Evolutionary conservation across 2,113 vertebrate species (phyloP).

Genomic region (Ceratotherium simum): DNA sequence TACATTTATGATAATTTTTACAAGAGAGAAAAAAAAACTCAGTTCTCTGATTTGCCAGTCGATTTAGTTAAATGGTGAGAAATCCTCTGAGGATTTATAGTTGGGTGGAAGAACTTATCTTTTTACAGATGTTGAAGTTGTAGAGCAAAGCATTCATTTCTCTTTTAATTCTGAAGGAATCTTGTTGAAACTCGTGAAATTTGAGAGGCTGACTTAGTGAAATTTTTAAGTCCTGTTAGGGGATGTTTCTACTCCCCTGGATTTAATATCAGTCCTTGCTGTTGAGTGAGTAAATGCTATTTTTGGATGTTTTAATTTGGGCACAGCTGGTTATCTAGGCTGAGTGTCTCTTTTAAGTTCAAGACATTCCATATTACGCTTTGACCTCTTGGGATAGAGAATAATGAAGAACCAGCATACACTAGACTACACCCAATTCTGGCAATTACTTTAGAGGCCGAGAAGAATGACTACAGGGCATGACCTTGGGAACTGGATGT

Average conservation of each 20-base stretch:
- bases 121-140: not conserved
- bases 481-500: slow-evolving; percentile 50
- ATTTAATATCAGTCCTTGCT: slow-evolving; percentile 19
- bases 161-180: slow-evolving; percentile 39
- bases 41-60: not conserved
- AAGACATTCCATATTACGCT: slow-evolving; percentile 65
- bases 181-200: slow-evolving; percentile 48
- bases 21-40: not conserved
- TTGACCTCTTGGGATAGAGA: slow-evolving; percentile 72
- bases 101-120: not conserved
- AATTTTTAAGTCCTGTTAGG: slow-evolving; percentile 39
- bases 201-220: slow-evolving; percentile 11
- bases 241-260: not conserved
- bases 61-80: slow-evolving; percentile 44
- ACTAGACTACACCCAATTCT: slow-evolving; percentile 74
- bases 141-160: not conserved
- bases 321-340: slow-evolving; percentile 37
- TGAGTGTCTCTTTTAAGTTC: slow-evolving; percentile 69
- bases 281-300: slow-evolving; percentile 57
- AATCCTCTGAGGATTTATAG: slow-evolving; percentile 42
- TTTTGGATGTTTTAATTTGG: slow-evolving; percentile 68
- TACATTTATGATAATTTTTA: not conserved
- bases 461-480: slow-evolving; percentile 68
- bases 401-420: slow-evolving; percentile 67
- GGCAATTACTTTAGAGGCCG: slow-evolving; percentile 51